Evolutionary conservation across 2,113 vertebrate genomes (phyloP).

Genomic region (Choloepus hoffmanni): DNA sequence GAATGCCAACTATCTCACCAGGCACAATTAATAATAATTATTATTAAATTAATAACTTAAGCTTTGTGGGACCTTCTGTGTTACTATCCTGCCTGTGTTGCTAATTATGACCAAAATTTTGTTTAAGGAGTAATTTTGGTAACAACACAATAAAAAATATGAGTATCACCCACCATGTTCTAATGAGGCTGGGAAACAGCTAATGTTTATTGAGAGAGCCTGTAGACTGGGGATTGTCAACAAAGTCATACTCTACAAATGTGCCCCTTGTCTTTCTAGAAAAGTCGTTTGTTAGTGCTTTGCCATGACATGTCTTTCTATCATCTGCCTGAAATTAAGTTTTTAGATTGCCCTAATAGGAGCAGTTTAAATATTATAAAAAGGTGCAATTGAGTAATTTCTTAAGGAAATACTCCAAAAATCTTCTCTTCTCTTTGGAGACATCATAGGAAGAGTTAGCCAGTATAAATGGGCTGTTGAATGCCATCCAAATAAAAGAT

Average conservation of each 20-base stretch:
- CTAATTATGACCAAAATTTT: constrained; percentile 35
- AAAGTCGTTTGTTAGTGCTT: constrained; percentile 50
- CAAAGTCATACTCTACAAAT: background rate
- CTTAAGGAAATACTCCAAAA: constrained; percentile 54
- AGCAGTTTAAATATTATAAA: constrained; percentile 55
- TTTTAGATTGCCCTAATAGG: constrained; percentile 37
- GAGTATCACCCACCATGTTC: background rate
- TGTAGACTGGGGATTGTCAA: background rate
- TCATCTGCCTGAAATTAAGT: constrained; percentile 16
- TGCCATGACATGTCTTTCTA: background rate
- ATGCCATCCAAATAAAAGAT: constrained; percentile 69
- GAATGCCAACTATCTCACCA: background rate
- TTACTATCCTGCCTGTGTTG: constrained; percentile 32
- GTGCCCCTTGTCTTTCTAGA: background rate
- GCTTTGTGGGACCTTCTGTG: background rate
- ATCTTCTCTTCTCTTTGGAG: constrained; percentile 46
- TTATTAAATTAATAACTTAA: constrained; percentile 25
- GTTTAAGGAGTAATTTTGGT: constrained; percentile 30
- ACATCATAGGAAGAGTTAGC: constrained; percentile 71
- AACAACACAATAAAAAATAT: constrained; percentile 7
- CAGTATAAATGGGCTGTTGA: constrained; percentile 73
- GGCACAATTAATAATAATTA: background rate
- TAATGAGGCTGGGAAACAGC: background rate
- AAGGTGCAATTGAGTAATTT: constrained; percentile 56
- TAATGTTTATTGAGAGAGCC: background rate